Evolutionary conservation across 2,113 vertebrate genomes (phyloP).

Genomic region (Panthera leo): DNA sequence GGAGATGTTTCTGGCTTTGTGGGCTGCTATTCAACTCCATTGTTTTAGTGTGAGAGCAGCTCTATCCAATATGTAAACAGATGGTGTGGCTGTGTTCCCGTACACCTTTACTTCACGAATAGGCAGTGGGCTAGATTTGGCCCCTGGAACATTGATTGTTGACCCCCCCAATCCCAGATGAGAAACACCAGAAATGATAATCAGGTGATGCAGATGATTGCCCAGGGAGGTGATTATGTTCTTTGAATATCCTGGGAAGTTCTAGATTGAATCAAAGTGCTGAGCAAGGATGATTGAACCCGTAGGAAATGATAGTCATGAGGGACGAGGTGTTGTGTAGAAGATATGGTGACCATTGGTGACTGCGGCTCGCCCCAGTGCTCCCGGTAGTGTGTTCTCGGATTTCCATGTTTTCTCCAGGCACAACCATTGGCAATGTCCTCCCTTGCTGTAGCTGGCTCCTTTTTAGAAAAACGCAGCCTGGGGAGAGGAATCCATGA

Average conservation of each 20-base stretch:
- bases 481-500: not conserved
- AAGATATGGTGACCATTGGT: not conserved
- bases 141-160: not conserved
- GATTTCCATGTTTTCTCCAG: not conserved
- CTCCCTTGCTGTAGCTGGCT: not conserved
- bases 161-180: not conserved
- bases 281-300: not conserved
- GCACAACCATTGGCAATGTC: not conserved
- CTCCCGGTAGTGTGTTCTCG: rapidly evolving
- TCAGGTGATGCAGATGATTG: not conserved
- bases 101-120: not conserved
- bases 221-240: not conserved
- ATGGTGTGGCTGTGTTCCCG: no score
- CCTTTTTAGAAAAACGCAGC: not conserved
- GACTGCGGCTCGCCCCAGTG: rapidly evolving
- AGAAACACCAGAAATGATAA: not conserved
- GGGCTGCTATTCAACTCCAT: not conserved
- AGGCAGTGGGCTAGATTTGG: not conserved
- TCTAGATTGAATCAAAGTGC: not conserved
- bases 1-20: not conserved
- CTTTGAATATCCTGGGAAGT: not conserved
- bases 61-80: not conserved
- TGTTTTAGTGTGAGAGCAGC: not conserved
- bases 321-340: not conserved
- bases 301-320: not conserved